Base-by-base conservation (phyloP, 2,888 invertebrate genomes). In the Eupeodes latifasciatus region DNA sequence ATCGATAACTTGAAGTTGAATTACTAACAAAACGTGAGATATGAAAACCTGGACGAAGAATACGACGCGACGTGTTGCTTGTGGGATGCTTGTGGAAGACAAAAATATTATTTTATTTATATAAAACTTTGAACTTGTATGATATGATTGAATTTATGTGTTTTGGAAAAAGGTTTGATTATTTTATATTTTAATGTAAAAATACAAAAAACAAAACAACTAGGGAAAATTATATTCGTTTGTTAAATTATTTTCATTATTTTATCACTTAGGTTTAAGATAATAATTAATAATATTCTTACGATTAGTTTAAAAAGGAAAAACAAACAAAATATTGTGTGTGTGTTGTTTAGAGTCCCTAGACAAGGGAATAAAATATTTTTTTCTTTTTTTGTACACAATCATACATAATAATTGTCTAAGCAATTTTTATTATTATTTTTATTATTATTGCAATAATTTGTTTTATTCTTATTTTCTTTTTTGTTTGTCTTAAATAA, bases 211-310 rank as follows among this genome's bases (percentile, higher is more conserved):
- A 9, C 19, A 59, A 47, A 55, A 19, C 36, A 27, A 27, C 27
- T 47, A 75, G 44, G 14, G 36, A 69, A 64, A 71, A 80, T 80
- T 66, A 61, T 77, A 59, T 81, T 81, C 81, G 76, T 81, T 81
- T 85, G 81, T 85, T 85, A 85, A 81, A 77, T 85, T 85, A 85
- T 75, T 85, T 80, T 69, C 34, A 76, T 76, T 64, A 71, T 49
- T 72, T 59, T 59, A 59, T 59, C 71, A 16, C 14, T 72, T 72
- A 72, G 59, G 47, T 57, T 59, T 72, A 72, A 47, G 34, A 34
- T 67, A 10, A 47, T 36, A 27, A 59, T 27, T 59, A 40, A 7
- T 40, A 7, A 0, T 53, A 53, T 59, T 66, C 49, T 76, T 27
- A 59, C 7, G 9, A 59, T 34, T 59, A 49, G 44, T 14, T 57